A percentile compares a stretch with the other conserved stretches of the same genome.
phyloP scores from a whole-genome alignment of 2,797 vertebrate species.

The Microctenopoma steveboyesi region DNA sequence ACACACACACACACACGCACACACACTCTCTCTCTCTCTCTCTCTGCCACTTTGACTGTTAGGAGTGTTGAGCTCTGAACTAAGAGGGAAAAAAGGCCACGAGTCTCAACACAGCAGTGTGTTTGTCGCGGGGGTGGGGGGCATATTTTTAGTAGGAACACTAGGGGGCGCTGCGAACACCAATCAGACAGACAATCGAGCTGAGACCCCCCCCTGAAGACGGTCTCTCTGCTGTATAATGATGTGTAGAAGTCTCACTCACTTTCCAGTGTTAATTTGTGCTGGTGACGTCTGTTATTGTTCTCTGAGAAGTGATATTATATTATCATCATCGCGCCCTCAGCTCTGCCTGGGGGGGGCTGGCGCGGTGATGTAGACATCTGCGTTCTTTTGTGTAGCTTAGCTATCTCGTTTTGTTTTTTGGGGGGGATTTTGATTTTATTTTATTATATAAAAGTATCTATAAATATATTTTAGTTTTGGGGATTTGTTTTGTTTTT shows the following conservation, averaged over 20 bases:
- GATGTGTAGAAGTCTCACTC: slow-evolving; percentile 87
- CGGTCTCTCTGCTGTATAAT: slow-evolving; percentile 67
- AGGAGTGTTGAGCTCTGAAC: slow-evolving; percentile 77
- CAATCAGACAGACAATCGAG: slow-evolving; percentile 88
- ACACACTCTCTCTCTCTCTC: not conserved
- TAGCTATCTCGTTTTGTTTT: slow-evolving; percentile 81
- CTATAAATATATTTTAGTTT: slow-evolving; percentile 83
- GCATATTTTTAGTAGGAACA: slow-evolving; percentile 47
- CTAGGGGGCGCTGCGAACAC: slow-evolving; percentile 72
- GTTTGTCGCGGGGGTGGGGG: slow-evolving; percentile 2
- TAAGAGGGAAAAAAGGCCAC: slow-evolving; percentile 40
- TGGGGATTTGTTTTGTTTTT: slow-evolving; percentile 67
- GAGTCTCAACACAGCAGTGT: slow-evolving; percentile 1
- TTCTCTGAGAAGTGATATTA: slow-evolving; percentile 74
- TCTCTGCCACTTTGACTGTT: slow-evolving; percentile 65
- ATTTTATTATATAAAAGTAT: slow-evolving; percentile 82
- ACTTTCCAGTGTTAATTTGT: slow-evolving; percentile 91
- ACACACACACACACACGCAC: too few species aligned
- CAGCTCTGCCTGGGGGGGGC: slow-evolving; percentile 71
- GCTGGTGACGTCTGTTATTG: slow-evolving; percentile 90
- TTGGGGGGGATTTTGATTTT: slow-evolving; percentile 64
- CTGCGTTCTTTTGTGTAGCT: slow-evolving; percentile 79
- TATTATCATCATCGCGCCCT: slow-evolving; percentile 73
- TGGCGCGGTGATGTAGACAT: slow-evolving; percentile 79
- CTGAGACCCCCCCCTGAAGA: slow-evolving; percentile 53